Conservation (phyloP, 2,113 vertebrate genomes). For the Isichthys henryi region DNA sequence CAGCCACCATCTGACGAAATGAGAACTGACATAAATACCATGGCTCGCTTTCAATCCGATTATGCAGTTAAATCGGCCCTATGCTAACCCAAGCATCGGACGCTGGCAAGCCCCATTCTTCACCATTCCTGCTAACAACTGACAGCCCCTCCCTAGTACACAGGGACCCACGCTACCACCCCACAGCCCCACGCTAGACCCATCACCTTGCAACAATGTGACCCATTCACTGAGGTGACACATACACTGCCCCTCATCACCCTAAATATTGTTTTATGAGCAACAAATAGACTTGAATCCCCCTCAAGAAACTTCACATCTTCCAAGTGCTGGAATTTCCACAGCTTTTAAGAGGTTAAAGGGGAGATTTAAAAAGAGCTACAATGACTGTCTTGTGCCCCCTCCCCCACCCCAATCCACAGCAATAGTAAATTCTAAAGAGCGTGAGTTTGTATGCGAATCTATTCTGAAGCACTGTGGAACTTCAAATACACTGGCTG, state of each 20-base stretch:
- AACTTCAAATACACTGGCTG: slow-evolving; percentile 35
- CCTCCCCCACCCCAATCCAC: neutral
- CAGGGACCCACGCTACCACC: slow-evolving; percentile 64
- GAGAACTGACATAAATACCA: slow-evolving; percentile 86
- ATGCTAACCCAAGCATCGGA: slow-evolving; percentile 70
- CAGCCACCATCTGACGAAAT: slow-evolving; percentile 71
- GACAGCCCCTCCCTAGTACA: slow-evolving; percentile 65
- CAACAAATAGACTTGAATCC: slow-evolving; percentile 73
- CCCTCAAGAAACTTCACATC: slow-evolving; percentile 69
- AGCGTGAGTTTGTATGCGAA: slow-evolving; percentile 30
- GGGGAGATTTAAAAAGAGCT: slow-evolving; percentile 29
- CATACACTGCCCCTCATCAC: slow-evolving; percentile 66
- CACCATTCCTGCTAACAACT: slow-evolving; percentile 53
- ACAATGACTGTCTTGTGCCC: slow-evolving; percentile 43
- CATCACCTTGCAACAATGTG: slow-evolving; percentile 72
- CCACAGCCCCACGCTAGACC: slow-evolving; percentile 65
- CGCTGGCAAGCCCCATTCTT: slow-evolving; percentile 68
- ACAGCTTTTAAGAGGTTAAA: slow-evolving; percentile 55
- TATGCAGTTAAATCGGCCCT: slow-evolving; percentile 72
- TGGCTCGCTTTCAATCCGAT: slow-evolving; percentile 77
- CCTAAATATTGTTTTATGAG: slow-evolving; percentile 86
- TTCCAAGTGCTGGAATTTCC: slow-evolving; percentile 47
- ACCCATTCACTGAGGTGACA: slow-evolving; percentile 67
- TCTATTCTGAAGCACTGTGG: slow-evolving; percentile 18
- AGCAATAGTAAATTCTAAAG: slow-evolving; percentile 27